Evolutionary conservation across 2,113 vertebrate species (phyloP).

Genomic region (Hippopotamus amphibius): DNA sequence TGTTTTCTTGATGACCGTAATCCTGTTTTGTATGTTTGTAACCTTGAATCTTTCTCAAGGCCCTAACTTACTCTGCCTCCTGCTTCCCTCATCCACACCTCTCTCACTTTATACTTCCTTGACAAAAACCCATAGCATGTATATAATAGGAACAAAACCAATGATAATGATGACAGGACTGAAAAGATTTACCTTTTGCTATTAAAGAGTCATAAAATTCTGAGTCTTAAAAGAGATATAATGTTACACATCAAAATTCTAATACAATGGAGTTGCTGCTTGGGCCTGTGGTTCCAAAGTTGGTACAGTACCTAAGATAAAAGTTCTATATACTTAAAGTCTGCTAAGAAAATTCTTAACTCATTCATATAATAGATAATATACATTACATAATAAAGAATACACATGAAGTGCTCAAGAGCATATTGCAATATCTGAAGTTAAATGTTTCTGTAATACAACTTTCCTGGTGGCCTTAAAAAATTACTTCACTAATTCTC

Average conservation of each 20-base stretch:
- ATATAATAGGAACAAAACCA: conserved; percentile 4
- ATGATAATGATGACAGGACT: neutral
- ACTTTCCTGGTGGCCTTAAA: neutral
- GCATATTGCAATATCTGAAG: neutral
- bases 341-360: conserved; percentile 11
- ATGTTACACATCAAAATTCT: neutral
- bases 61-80: neutral
- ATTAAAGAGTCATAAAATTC: neutral
- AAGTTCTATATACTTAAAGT: neutral
- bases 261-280: neutral
- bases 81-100: neutral
- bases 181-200: neutral
- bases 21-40: neutral
- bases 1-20: neutral
- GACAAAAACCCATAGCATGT: neutral
- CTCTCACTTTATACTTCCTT: neutral
- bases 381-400: conserved; percentile 18
- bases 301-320: neutral
- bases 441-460: conserved; percentile 9
- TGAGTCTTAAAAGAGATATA: neutral
- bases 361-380: neutral
- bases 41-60: neutral
- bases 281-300: neutral
- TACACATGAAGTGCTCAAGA: conserved; percentile 22
- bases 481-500: neutral